A percentile compares a stretch with the other conserved stretches of the same genome.
These are phyloP conservation scores for Chrysopilus asiliformis DNA, from an alignment of 2,888 invertebrate genomes.

Conservation along the genomic window DNA sequence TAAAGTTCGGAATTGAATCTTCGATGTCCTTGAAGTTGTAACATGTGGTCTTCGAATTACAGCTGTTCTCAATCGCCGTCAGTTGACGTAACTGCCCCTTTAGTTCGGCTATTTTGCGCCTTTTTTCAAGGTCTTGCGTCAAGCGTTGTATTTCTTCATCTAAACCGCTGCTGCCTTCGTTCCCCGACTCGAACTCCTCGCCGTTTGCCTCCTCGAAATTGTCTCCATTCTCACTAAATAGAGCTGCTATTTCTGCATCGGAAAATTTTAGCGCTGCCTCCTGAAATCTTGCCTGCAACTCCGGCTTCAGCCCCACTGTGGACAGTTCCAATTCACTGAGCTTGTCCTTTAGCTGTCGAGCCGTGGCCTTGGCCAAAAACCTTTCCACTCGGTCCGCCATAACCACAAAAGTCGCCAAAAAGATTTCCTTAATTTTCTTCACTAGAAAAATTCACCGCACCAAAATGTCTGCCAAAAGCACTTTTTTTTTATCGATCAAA, in stretches of 20 bases:
- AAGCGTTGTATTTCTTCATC: neutral
- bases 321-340: neutral
- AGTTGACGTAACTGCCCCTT: neutral
- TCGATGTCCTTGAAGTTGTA: slow-evolving; percentile 1
- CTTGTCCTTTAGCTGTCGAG: neutral
- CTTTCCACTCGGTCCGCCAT: slow-evolving; percentile 9
- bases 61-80: too few relatives aligned
- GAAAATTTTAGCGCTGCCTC: too few relatives aligned
- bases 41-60: too few relatives aligned
- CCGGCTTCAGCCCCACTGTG: neutral
- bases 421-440: too few relatives aligned
- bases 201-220: neutral
- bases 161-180: too few relatives aligned
- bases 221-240: neutral
- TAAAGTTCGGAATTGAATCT: neutral
- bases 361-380: slow-evolving; percentile 5
- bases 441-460: too few relatives aligned
- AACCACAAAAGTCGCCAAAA: too few relatives aligned
- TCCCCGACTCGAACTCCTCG: too few relatives aligned
- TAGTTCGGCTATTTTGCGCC: neutral
- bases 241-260: neutral
- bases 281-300: neutral
- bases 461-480: too few relatives aligned
- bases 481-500: too few relatives aligned
- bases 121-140: neutral